Evolutionary conservation across 2,113 vertebrate genomes (phyloP), one percentile per base, ranked within the genome.

Genomic region (Gymnogyps californianus): DNA sequence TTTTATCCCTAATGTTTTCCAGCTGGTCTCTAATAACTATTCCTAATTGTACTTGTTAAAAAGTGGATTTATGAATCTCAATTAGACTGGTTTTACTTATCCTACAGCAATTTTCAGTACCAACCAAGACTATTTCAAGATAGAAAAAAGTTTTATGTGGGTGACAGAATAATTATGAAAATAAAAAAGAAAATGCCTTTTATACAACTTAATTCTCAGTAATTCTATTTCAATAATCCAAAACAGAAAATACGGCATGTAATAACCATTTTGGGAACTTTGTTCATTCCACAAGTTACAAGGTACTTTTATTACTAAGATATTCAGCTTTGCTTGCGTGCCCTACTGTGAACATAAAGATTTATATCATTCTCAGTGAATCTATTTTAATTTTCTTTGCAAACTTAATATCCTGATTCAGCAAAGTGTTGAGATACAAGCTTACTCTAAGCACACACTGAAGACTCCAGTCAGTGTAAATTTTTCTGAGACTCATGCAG

Each of bases 31-130:
- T 98, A 96, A 96, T 98, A 98, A 98, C 97, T 97, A 96, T 97
- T 97, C 95, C 95, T 98, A 98, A 98, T 97, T 98, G 97, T 97
- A 96, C 97, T 97, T 97, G 97, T 98, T 98, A 97, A 98, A 98
- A 98, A 95, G 90, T 71, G 81, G 97, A 98, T 98, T 98, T 98
- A 98, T 98, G 98, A 96, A 97, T 97, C 97, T 97, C 98, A 98
- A 96, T 98, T 98, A 98, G 95, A 70, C 75, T n/a, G 70, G 95
- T 96, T 81, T 91, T 94, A 97, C 93, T 97, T 83, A 81, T 74
- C 49, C 87, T 32, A 89, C 93, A 90, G 92, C 93, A 75, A 93
- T 96, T 97, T 97, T 67, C 96, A 83, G 83, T 77, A 94, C 72
- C 89, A 89, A 93, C 88, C 49, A 97, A 91, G 90, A 65, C 38